Evolutionary conservation across 2,113 vertebrate species (phyloP).

Genomic region (Misgurnus mizolepis): DNA sequence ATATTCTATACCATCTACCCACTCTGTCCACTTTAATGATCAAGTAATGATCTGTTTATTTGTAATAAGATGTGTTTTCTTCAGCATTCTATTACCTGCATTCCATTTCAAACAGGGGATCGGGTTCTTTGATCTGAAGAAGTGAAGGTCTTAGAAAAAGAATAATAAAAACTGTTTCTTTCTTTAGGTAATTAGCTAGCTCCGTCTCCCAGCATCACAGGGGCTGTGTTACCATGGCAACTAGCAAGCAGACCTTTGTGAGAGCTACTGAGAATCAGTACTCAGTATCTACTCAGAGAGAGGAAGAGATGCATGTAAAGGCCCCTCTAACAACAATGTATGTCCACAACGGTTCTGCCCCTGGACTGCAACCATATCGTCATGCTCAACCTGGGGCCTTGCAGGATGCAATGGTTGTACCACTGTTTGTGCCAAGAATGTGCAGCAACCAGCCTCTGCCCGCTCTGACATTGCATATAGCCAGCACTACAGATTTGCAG

Average conservation of each 20-base stretch:
- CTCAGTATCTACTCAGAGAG: constrained; percentile 63
- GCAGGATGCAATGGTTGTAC: constrained; percentile 61
- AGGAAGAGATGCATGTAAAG: constrained; percentile 69
- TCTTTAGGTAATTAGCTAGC: constrained; percentile 75
- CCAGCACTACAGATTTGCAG: constrained; percentile 77
- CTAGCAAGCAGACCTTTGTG: constrained; percentile 72
- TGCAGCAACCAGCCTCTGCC: constrained; percentile 73
- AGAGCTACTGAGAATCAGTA: constrained; percentile 64
- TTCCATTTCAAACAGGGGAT: constrained; percentile 39
- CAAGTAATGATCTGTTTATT: neutral
- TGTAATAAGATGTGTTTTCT: neutral
- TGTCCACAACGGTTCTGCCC: constrained; percentile 76
- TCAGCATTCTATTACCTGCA: constrained; percentile 9
- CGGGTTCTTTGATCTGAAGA: constrained; percentile 45
- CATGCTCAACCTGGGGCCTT: constrained; percentile 62
- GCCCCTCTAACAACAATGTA: constrained; percentile 77
- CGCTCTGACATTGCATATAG: constrained; percentile 81
- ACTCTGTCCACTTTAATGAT: neutral
- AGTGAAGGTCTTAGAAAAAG: constrained; percentile 63
- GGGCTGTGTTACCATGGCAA: constrained; percentile 79
- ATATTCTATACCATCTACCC: constrained; percentile 7
- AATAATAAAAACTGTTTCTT: constrained; percentile 62
- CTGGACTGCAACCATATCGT: constrained; percentile 73
- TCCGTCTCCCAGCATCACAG: constrained; percentile 67
- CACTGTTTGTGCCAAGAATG: constrained; percentile 66